Evolutionary conservation across 2,888 invertebrate genomes (phyloP), one percentile per base, ranked within the genome.

Genomic region (Cremastinae sp.): DNA sequence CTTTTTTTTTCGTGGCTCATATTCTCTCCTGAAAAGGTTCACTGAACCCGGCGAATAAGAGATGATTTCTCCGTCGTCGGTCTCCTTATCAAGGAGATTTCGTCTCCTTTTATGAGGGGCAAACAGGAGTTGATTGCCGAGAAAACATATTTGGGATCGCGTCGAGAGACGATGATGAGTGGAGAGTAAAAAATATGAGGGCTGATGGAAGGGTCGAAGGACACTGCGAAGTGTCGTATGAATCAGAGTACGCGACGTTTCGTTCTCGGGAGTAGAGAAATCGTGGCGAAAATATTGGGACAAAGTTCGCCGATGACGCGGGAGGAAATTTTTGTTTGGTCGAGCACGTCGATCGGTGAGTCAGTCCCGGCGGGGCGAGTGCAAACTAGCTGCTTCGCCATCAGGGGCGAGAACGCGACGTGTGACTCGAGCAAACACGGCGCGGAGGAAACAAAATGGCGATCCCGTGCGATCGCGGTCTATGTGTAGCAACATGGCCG

Each of bases 381-480:
- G 41, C 45, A 28, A 2, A 20, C 62, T 45, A 62, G 56, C 45
- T 49, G 41, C 34, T 47, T 51, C 53, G 16, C 43, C 36, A 56
- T 18, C 47, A 43, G 41, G 28, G 28, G 28, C 28, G 28, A 28
- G 28, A 28, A 53, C 58, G 14, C n/a, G 18, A 22, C 51, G 28
- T 49, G 18, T 10, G 10, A 43, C 3, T 28, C 28, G 8, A 43
- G 9, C 34, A 47, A 53, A 18, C 20, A 36, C 16, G n/a, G 28
- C 28, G 5, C 28, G 28, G 41, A 49, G 69, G 56, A 74, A 45
- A 74, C 74, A 82, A 84, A 84, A 84, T 85, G 85, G 84, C 83
- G 68, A 49, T 66, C 28, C 28, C 28, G 5, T 28, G 28, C 28
- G 5, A 5, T 5, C 2, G 28, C 28, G 5, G 28, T 5, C 2